Evolutionary conservation across 2,888 invertebrate species (phyloP).

Genomic region (Chymomyza procnemis): DNA sequence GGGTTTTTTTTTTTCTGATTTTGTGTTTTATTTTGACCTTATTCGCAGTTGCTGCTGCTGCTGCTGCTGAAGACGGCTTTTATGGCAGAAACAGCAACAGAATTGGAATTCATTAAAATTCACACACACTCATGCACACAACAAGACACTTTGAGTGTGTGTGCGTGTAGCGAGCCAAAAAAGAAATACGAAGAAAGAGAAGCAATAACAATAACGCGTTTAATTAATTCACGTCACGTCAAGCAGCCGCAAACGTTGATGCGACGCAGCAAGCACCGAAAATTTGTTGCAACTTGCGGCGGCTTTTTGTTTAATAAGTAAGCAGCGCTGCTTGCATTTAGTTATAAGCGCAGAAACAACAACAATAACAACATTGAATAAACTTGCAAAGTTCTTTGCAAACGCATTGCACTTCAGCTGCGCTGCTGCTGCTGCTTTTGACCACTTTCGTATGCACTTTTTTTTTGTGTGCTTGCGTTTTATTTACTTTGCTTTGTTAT

Average conservation of each 20-base stretch:
- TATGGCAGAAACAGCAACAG: constrained; percentile 31
- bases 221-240: constrained; percentile 69
- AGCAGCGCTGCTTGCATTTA: constrained; percentile 11
- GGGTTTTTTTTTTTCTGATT: no score
- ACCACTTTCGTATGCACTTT: constrained; percentile 50
- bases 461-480: constrained; percentile 58
- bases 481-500: constrained; percentile 69
- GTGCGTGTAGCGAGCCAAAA: constrained; percentile 10
- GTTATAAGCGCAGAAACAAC: background rate
- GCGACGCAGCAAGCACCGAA: constrained; percentile 12
- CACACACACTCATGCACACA: constrained; percentile 24
- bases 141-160: no score
- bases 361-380: background rate
- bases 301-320: background rate
- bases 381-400: constrained; percentile 11
- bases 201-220: constrained; percentile 43
- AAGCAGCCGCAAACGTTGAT: constrained; percentile 9
- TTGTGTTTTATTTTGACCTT: constrained; percentile 68
- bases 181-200: constrained; percentile 20
- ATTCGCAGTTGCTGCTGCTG: constrained; percentile 52
- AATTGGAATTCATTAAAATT: constrained; percentile 50
- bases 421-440: constrained; percentile 29
- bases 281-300: constrained; percentile 19
- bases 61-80: constrained; percentile 13
- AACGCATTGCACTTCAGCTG: constrained; percentile 13